Evolutionary conservation across 1,140 invertebrate species (phyloP).

Genomic region (Macrosteles quadrilineatus): DNA sequence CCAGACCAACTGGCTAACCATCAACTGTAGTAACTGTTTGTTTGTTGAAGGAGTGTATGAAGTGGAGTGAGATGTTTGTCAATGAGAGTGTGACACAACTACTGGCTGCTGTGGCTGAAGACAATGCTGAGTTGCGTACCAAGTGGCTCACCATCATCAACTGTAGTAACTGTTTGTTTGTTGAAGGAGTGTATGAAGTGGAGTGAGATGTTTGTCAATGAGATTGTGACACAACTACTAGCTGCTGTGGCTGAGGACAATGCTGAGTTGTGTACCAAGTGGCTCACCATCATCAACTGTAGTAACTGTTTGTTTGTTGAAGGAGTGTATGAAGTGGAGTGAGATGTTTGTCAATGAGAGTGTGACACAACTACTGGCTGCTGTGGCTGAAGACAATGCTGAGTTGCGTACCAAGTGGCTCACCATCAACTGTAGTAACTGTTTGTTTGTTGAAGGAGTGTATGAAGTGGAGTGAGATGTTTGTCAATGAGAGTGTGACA

Average conservation of each 20-base stretch:
- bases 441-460: no score
- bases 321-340: background rate
- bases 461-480: background rate
- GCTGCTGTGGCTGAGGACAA: slow-evolving; percentile 46
- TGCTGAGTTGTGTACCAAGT: slow-evolving; percentile 57
- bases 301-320: no score
- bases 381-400: slow-evolving; percentile 46
- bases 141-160: slow-evolving; percentile 65
- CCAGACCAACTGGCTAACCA: slow-evolving; percentile 62
- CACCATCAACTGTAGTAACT: no score
- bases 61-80: slow-evolving; percentile 11
- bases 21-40: no score
- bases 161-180: no score
- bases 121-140: slow-evolving; percentile 54
- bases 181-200: slow-evolving; percentile 3
- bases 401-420: slow-evolving; percentile 63
- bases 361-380: slow-evolving; percentile 38
- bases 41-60: background rate
- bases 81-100: slow-evolving; percentile 36
- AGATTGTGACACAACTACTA: slow-evolving; percentile 37
- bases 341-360: slow-evolving; percentile 12
- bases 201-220: slow-evolving; percentile 9
- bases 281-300: slow-evolving; percentile 64
- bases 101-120: slow-evolving; percentile 40
- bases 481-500: background rate